A percentile compares a stretch with the other conserved stretches of the same genome.
Conservation (phyloP, 2,113 vertebrate species). For the Chloropsis hardwickii region DNA sequence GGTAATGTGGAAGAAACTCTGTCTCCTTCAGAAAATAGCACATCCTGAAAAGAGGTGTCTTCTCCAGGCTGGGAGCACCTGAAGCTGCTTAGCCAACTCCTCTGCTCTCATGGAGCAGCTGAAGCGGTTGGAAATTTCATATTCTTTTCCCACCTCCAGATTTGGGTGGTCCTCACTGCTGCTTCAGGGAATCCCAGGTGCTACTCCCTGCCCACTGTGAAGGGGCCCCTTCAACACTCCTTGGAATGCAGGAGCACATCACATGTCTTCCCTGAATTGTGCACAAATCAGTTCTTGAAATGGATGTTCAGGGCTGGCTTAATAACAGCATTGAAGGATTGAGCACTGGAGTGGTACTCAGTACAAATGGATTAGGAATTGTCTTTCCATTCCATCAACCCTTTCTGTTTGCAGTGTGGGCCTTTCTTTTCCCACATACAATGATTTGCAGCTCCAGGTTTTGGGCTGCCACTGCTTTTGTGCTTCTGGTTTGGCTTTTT, state of each 20-base stretch:
- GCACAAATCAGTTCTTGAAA: background rate
- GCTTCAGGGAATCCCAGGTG: background rate
- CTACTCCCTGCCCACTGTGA: background rate
- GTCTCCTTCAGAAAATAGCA: background rate
- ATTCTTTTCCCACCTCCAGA: background rate
- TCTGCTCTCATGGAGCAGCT: background rate
- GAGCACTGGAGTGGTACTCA: background rate
- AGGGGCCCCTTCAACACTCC: background rate
- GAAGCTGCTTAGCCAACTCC: background rate
- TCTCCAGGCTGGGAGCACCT: background rate
- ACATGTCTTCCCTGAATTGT: background rate
- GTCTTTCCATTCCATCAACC: background rate
- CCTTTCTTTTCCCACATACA: background rate
- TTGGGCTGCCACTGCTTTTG: background rate
- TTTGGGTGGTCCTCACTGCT: background rate
- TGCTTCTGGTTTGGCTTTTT: background rate
- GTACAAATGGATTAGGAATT: background rate
- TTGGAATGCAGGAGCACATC: background rate
- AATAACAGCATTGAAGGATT: background rate
- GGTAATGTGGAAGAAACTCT: background rate
- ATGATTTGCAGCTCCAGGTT: background rate
- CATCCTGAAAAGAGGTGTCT: background rate
- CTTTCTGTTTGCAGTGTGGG: background rate
- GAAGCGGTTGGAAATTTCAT: background rate
- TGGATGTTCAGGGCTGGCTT: background rate